A percentile compares a stretch with the other conserved stretches of the same genome.
Evolutionary conservation across 2,113 vertebrate species (phyloP).

Genomic region (Taxidea taxus): DNA sequence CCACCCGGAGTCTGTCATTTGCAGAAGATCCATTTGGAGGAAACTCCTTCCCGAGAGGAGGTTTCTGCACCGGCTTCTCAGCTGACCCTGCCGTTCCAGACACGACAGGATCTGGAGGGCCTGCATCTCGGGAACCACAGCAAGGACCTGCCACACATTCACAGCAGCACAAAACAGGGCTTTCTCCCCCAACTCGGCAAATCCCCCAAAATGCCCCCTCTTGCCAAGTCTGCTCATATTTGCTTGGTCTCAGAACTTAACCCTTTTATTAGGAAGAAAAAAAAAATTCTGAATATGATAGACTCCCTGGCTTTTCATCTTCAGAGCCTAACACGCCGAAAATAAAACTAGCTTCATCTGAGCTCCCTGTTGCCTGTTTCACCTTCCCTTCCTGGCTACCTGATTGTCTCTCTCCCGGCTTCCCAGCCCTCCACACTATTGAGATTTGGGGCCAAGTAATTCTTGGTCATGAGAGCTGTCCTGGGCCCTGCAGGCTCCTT

Average conservation of each 20-base stretch:
- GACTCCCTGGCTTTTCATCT: not conserved
- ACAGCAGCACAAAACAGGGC: too few species aligned
- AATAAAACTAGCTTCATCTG: not conserved
- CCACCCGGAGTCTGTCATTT: not conserved
- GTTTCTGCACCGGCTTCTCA: not conserved
- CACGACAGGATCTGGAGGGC: fast-evolving
- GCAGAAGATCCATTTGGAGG: not conserved
- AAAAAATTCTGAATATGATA: not conserved
- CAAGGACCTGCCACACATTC: not conserved
- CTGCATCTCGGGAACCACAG: not conserved
- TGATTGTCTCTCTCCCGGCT: fast-evolving
- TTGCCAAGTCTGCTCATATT: not conserved
- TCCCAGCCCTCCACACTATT: not conserved
- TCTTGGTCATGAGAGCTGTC: not conserved
- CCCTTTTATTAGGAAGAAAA: not conserved
- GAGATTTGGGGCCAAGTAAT: not conserved
- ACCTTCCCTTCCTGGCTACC: not conserved
- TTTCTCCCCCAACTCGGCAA: fast-evolving
- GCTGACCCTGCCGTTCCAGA: not conserved
- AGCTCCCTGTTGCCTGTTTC: not conserved
- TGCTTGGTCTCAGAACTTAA: not conserved
- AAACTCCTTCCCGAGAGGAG: not conserved
- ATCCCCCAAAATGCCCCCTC: not conserved
- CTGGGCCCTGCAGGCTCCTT: not conserved
- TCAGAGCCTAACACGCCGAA: not conserved